Evolutionary conservation across 2,797 vertebrate genomes (phyloP).

Genomic region (Leptatherina wallacei): DNA sequence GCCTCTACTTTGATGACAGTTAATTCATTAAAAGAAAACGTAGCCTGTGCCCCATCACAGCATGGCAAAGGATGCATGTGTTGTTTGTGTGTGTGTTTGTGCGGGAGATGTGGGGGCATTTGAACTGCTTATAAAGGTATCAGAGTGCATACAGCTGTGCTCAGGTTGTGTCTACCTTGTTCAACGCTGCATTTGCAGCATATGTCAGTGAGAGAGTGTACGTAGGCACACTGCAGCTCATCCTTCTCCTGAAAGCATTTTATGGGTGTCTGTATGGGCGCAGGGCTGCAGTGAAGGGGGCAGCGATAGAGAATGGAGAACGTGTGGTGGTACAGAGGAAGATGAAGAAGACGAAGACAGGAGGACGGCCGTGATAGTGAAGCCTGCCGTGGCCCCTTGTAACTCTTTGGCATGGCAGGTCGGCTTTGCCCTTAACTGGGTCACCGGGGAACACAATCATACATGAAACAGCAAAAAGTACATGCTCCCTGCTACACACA

Average conservation of each 20-base stretch:
- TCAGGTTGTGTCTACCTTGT: slow-evolving; percentile 52
- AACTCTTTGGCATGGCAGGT: slow-evolving; percentile 49
- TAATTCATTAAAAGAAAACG: slow-evolving; percentile 34
- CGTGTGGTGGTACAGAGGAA: slow-evolving; percentile 30
- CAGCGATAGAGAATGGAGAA: slow-evolving; percentile 46
- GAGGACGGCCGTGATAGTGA: slow-evolving; percentile 27
- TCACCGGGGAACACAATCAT: slow-evolving; percentile 73
- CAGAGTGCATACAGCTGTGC: slow-evolving; percentile 31
- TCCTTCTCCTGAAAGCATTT: slow-evolving; percentile 73
- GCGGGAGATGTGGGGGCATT: slow-evolving; percentile 14
- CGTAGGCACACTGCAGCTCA: slow-evolving; percentile 69
- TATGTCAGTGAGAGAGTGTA: slow-evolving; percentile 50
- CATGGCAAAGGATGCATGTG: slow-evolving; percentile 48
- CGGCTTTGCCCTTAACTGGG: slow-evolving; percentile 79
- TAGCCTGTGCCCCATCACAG: slow-evolving; percentile 51
- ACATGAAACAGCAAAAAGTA: slow-evolving; percentile 70
- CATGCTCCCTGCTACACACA: slow-evolving; percentile 35
- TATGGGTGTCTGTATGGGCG: slow-evolving; percentile 74
- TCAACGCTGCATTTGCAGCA: slow-evolving; percentile 48
- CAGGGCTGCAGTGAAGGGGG: slow-evolving; percentile 74
- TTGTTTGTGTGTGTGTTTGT: slow-evolving; percentile 15
- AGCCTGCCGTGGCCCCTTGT: slow-evolving; percentile 45
- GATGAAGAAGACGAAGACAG: slow-evolving; percentile 20
- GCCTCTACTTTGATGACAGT: slow-evolving; percentile 36
- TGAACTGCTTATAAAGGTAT: slow-evolving; percentile 35